phyloP scores from a whole-genome alignment of 2,888 invertebrate species.

The Thymelicus lineola region DNA sequence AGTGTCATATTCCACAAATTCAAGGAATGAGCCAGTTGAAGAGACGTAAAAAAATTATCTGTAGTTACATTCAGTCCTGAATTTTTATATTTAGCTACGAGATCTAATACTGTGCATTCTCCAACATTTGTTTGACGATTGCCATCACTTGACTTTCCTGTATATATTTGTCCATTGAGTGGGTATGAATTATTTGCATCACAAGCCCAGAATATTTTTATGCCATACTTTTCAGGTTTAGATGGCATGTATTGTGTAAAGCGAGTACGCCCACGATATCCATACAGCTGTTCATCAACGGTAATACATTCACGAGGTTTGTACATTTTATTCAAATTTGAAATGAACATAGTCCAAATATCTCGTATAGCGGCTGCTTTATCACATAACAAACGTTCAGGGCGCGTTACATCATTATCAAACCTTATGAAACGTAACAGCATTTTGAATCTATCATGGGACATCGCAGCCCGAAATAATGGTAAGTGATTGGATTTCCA shows the following conservation, averaged over 20 bases:
- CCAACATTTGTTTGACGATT: slow-evolving; percentile 37
- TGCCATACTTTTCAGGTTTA: slow-evolving; percentile 26
- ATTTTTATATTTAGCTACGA: slow-evolving; percentile 37
- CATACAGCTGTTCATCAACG: slow-evolving; percentile 25
- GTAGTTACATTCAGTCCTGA: slow-evolving; percentile 28
- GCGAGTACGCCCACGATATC: slow-evolving; percentile 20
- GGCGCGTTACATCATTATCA: too few species aligned
- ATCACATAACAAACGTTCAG: too few species aligned
- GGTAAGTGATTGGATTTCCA: too few species aligned
- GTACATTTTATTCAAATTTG: slow-evolving; percentile 13
- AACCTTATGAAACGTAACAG: too few species aligned
- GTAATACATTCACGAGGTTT: slow-evolving; percentile 22
- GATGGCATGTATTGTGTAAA: slow-evolving; percentile 31
- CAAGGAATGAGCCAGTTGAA: slow-evolving; percentile 26
- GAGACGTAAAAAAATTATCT: slow-evolving; percentile 25
- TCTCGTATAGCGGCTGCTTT: not conserved
- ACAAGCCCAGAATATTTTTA: slow-evolving; percentile 32
- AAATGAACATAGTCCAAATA: slow-evolving; percentile 1
- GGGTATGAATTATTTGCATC: slow-evolving; percentile 29
- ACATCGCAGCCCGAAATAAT: too few species aligned
- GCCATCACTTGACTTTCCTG: slow-evolving; percentile 37
- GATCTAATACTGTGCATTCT: slow-evolving; percentile 34
- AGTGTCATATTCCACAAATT: slow-evolving; percentile 35
- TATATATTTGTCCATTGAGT: slow-evolving; percentile 20
- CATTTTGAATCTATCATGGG: too few species aligned